Base-by-base conservation (phyloP, 2,797 vertebrate species). In the Spondyliosoma cantharus region DNA sequence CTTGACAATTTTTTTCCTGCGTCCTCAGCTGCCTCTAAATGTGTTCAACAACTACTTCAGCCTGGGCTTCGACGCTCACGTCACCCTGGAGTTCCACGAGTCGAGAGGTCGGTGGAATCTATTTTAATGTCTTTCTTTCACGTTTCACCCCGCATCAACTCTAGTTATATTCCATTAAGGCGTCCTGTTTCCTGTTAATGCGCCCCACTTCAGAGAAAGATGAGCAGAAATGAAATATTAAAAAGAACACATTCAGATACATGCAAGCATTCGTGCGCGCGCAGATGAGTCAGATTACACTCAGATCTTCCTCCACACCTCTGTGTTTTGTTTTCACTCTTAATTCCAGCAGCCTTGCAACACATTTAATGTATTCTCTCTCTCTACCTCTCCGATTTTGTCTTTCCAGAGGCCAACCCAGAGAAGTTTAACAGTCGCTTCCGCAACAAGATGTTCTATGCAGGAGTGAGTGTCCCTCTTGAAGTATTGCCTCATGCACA, bases 31-130 rank as follows among this genome's bases (percentile, higher is more conserved):
- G 90, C 98, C 98, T 65, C 94, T 99, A 76, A 97, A 96, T 54
- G 98, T 99, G 78, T 99, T 99, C 95, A 99, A 99, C 95, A 99
- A 99, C 94, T 99, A 99, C 96, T 99, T 99, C 95, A 99, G 98
- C 92, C 96, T 99, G 75, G 98, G 98, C 82, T 99, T 99, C 81
- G 98, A 99, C 66, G 98, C 98, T 74, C 98, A 99, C 13, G 98
- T 99, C 86, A 99, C 98, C 0, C 92, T 99, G 91, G 98, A 99
- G 92, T 99, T 99, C 92, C 98, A 99, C 65, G 98, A 99, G 93
- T 99, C 98, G 86, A 95, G 98, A 97, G 98, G 98, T 99, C 81
- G 89, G 91, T 76, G 27, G 22, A 37, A 69, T 59, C 65, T 58
- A 8, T 60, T 73, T 57, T 14, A 11, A 49, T 17, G 37, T 48